These are phyloP conservation scores for Choristoneura fumiferana DNA, from an alignment of 1,140 invertebrate genomes.

Conservation along the genomic window DNA sequence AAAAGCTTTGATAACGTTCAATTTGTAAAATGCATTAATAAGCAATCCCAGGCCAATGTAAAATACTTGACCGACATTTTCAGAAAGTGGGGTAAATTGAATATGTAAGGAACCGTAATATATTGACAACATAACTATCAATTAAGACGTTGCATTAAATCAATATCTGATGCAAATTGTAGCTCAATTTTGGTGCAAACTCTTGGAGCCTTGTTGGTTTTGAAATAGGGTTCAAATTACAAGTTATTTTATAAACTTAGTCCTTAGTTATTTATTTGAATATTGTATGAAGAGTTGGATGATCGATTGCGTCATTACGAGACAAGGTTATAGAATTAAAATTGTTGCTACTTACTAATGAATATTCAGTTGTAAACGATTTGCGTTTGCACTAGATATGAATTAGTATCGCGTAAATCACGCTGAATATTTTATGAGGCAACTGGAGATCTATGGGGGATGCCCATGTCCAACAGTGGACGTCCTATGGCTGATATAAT, in stretches of 20 bases:
- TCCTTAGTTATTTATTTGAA: background rate
- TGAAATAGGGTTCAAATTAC: background rate
- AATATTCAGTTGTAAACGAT: constrained; percentile 5
- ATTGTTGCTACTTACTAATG: constrained; percentile 8
- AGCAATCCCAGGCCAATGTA: background rate
- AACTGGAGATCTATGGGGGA: too few species aligned
- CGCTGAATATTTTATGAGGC: too few species aligned
- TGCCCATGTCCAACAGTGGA: too few species aligned
- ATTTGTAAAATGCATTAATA: constrained; percentile 11
- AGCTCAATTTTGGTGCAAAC: constrained; percentile 11
- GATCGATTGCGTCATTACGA: constrained; percentile 2
- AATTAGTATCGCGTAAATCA: too few species aligned
- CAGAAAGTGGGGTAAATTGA: constrained; percentile 42
- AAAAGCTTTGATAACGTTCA: background rate
- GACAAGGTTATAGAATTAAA: background rate
- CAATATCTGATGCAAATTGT: constrained; percentile 46
- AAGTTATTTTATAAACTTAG: background rate
- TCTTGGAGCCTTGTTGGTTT: background rate
- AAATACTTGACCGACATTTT: constrained; percentile 33
- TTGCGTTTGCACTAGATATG: background rate
- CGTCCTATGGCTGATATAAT: too few species aligned
- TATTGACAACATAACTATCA: constrained; percentile 39
- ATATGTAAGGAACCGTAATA: constrained; percentile 40
- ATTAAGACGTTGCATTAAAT: constrained; percentile 49
- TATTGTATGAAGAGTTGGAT: constrained; percentile 5